phyloP scores from a whole-genome alignment of 2,113 vertebrate genomes.

The Dinomys branickii region DNA sequence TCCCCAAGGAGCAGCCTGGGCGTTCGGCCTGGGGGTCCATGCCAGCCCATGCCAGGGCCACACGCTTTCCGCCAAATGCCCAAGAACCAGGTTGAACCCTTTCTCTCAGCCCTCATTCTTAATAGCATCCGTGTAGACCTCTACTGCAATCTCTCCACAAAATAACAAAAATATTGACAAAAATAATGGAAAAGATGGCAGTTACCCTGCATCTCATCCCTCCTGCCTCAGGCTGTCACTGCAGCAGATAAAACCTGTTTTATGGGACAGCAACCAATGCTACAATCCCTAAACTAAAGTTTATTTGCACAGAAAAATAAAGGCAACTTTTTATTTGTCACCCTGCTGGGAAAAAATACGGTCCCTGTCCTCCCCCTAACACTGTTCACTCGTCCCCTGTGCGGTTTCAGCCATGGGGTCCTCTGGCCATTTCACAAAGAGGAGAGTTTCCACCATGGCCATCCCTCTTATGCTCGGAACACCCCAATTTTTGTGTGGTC shows the following conservation, averaged over 20 bases:
- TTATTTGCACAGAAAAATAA: slow-evolving; percentile 85
- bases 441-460: slow-evolving; percentile 76
- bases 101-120: slow-evolving; percentile 65
- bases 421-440: slow-evolving; percentile 74
- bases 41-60: background rate
- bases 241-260: slow-evolving; percentile 74
- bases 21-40: slow-evolving; percentile 3
- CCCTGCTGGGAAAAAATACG: slow-evolving; percentile 83
- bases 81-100: slow-evolving; percentile 59
- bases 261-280: slow-evolving; percentile 63
- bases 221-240: slow-evolving; percentile 55
- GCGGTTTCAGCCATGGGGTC: slow-evolving; percentile 68
- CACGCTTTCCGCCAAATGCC: slow-evolving; percentile 7
- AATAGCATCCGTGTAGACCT: slow-evolving; percentile 70
- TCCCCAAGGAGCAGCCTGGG: background rate
- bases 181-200: slow-evolving; percentile 72
- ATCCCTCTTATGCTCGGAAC: slow-evolving; percentile 79
- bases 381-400: slow-evolving; percentile 73
- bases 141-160: slow-evolving; percentile 44
- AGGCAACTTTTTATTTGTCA: slow-evolving; percentile 86
- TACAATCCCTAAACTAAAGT: slow-evolving; percentile 81
- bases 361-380: slow-evolving; percentile 78
- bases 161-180: slow-evolving; percentile 66
- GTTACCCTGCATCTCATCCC: slow-evolving; percentile 51
- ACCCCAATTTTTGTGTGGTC: slow-evolving; percentile 83